Conservation (phyloP, 1,140 invertebrate species). For the Heliconius melpomene region DNA sequence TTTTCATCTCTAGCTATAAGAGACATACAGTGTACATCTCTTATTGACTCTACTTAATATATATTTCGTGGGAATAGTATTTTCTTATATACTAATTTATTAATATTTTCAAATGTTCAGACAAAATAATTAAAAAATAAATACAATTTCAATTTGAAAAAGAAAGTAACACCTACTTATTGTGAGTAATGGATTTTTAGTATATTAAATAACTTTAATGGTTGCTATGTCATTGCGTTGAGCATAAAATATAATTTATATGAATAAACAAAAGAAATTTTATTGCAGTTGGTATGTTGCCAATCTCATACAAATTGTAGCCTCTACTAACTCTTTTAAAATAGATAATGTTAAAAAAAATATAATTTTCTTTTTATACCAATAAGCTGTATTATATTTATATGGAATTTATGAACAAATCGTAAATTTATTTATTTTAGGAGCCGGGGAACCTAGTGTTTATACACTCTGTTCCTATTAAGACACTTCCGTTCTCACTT, state of each 20-base stretch:
- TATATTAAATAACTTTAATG: slow-evolving; percentile 28
- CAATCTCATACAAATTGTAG: slow-evolving; percentile 3
- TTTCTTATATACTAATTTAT: too few species aligned
- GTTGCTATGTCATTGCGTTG: slow-evolving; percentile 14
- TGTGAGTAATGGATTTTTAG: neutral
- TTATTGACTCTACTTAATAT: too few species aligned
- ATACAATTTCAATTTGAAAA: neutral
- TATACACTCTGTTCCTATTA: too few species aligned
- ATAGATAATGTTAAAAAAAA: neutral
- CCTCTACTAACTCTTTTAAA: neutral
- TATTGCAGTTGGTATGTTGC: slow-evolving; percentile 22
- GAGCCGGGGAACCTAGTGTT: too few species aligned
- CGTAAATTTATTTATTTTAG: neutral
- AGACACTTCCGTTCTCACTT: too few species aligned
- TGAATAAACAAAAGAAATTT: slow-evolving; percentile 24
- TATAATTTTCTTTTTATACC: neutral
- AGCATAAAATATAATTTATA: slow-evolving; percentile 29
- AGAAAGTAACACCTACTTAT: neutral
- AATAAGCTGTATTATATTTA: neutral
- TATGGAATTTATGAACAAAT: too few species aligned
- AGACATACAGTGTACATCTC: too few species aligned
- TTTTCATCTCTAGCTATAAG: too few species aligned
- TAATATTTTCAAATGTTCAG: too few species aligned
- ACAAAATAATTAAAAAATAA: too few species aligned
- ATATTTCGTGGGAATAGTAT: too few species aligned